phyloP scores from a whole-genome alignment of 2,113 vertebrate genomes.

The Rhinogobius similis region DNA sequence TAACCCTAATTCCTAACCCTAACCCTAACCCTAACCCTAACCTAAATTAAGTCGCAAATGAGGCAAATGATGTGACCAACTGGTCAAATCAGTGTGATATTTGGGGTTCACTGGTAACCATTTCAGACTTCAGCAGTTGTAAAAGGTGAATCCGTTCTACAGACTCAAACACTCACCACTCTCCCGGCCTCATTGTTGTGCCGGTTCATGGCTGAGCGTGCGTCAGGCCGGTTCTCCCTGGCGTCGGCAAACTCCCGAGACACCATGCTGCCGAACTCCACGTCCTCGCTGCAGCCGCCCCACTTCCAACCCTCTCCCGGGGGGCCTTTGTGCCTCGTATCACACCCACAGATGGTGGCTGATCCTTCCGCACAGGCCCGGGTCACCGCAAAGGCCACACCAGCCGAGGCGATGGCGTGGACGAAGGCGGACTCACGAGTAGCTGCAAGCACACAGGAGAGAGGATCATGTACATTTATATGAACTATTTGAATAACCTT shows the following conservation, averaged over 20 bases:
- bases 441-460: constrained; percentile 74
- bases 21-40: no score
- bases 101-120: not conserved
- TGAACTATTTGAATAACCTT: no score
- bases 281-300: constrained; percentile 97
- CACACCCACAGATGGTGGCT: constrained; percentile 91
- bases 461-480: no score
- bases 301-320: constrained; percentile 97
- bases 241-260: constrained; percentile 95
- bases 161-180: constrained; percentile 75
- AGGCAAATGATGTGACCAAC: no score
- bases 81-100: no score
- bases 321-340: constrained; percentile 88
- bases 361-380: constrained; percentile 92
- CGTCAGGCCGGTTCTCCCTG: constrained; percentile 92
- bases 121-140: not conserved
- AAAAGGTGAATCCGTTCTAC: not conserved
- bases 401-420: constrained; percentile 93
- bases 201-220: constrained; percentile 96
- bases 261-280: constrained; percentile 96
- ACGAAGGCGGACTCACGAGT: constrained; percentile 96
- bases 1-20: no score
- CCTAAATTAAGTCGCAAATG: no score
- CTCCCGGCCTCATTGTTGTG: constrained; percentile 98
- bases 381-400: constrained; percentile 93